These are phyloP conservation scores for Emydocephalus ijimae DNA, from an alignment of 2,113 vertebrate species.

Conservation along the genomic window DNA sequence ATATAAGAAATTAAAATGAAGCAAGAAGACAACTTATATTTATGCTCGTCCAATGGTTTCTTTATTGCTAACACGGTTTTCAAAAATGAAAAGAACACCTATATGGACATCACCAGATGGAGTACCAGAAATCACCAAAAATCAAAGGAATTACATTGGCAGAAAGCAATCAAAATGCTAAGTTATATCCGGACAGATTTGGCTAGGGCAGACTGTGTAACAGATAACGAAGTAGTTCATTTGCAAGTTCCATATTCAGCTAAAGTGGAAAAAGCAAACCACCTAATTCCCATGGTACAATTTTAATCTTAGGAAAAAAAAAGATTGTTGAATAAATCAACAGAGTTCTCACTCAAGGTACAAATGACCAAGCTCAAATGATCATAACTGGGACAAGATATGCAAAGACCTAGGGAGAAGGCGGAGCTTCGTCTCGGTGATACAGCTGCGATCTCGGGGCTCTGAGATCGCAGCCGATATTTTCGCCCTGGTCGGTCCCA, in stretches of 20 bases:
- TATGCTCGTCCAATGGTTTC: background rate
- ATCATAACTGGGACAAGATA: background rate
- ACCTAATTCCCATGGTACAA: background rate
- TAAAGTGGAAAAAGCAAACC: background rate
- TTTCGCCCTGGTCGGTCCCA: too few relatives aligned
- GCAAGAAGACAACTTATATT: background rate
- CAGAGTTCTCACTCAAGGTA: background rate
- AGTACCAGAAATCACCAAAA: background rate
- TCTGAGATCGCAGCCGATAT: too few relatives aligned
- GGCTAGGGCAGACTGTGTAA: background rate
- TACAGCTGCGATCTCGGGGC: too few relatives aligned
- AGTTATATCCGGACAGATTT: background rate
- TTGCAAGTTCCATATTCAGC: background rate
- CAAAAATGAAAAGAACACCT: background rate
- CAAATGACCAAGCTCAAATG: background rate
- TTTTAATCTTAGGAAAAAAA: background rate
- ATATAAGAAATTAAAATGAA: background rate
- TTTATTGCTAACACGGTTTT: background rate
- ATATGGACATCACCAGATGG: background rate
- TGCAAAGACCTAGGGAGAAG: background rate
- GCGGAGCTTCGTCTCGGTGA: too few relatives aligned
- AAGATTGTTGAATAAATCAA: background rate
- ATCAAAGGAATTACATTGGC: background rate
- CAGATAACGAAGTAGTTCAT: background rate
- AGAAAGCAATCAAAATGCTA: background rate